These are phyloP conservation scores for Malurus cyaneus DNA, from an alignment of 2,113 vertebrate genomes.

Conservation along the genomic window DNA sequence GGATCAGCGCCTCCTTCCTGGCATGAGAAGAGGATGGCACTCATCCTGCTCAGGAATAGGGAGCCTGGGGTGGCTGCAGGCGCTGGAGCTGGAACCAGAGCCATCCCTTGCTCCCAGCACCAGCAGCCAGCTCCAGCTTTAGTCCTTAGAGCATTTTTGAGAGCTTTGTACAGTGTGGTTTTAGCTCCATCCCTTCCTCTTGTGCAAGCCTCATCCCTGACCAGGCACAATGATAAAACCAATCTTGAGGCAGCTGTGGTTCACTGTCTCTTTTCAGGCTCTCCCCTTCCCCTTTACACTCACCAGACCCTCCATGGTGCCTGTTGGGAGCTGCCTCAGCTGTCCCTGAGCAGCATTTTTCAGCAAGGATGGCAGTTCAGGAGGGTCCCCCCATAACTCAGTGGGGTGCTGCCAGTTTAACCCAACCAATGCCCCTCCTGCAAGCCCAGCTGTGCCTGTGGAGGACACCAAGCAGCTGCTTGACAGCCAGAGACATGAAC, in stretches of 20 bases:
- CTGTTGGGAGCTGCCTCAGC: background rate
- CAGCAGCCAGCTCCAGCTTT: background rate
- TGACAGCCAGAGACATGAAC: background rate
- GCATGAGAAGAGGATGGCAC: background rate
- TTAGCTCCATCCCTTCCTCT: background rate
- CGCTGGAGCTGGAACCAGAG: background rate
- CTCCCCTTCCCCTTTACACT: background rate
- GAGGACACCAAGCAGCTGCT: background rate
- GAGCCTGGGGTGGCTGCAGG: background rate
- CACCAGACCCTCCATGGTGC: background rate
- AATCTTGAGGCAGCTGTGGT: background rate
- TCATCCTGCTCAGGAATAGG: background rate
- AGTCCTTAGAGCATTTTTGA: background rate
- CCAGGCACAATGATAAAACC: background rate
- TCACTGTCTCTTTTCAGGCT: background rate
- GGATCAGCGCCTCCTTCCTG: background rate
- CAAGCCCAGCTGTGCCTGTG: accelerated
- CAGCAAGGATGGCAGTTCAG: background rate
- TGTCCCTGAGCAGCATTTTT: background rate
- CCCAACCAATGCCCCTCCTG: background rate
- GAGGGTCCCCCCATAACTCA: background rate
- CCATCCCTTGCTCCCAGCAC: background rate
- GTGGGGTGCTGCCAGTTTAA: background rate
- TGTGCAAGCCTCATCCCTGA: background rate
- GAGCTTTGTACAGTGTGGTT: background rate